Percentiles rank a stretch among this genome's conserved stretches.
These are phyloP conservation scores for Peribatodes rhomboidaria DNA, from an alignment of 2,888 invertebrate genomes.

Conservation along the genomic window DNA sequence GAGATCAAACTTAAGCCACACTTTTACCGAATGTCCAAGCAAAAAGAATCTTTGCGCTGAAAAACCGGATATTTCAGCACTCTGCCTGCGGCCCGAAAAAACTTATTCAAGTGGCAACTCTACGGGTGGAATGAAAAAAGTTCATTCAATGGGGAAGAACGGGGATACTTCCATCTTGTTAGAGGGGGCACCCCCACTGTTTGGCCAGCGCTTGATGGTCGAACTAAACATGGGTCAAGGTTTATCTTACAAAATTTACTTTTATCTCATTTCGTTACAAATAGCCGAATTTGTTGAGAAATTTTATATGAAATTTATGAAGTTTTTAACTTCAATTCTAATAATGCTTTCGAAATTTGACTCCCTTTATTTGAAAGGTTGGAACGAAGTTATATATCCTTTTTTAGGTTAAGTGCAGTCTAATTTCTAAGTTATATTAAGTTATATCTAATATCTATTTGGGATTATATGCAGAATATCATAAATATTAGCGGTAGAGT, in stretches of 20 bases:
- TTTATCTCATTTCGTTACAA: conserved; percentile 14
- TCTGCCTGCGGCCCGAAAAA: conserved; percentile 46
- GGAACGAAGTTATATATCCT: too few relatives aligned
- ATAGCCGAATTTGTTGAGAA: neutral
- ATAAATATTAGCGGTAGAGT: too few relatives aligned
- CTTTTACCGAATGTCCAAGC: conserved; percentile 36
- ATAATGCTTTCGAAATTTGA: too few relatives aligned
- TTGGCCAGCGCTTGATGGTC: conserved; percentile 40
- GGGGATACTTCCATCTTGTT: conserved; percentile 18
- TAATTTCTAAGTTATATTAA: too few relatives aligned
- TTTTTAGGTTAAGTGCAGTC: too few relatives aligned
- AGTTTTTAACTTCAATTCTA: neutral
- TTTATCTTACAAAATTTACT: conserved; percentile 12
- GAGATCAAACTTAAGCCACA: conserved; percentile 15
- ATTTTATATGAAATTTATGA: neutral
- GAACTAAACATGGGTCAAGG: conserved; percentile 39
- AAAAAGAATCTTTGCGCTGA: conserved; percentile 32
- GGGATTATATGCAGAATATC: too few relatives aligned
- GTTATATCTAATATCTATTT: too few relatives aligned
- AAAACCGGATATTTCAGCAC: conserved; percentile 48
- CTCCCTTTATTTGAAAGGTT: too few relatives aligned
- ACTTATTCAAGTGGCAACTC: conserved; percentile 57
- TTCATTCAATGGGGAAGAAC: conserved; percentile 54
- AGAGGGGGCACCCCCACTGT: conserved; percentile 40
- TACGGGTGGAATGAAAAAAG: conserved; percentile 62